These are phyloP conservation scores for Bufo gargarizans DNA, from an alignment of 2,113 vertebrate species.

Conservation along the genomic window DNA sequence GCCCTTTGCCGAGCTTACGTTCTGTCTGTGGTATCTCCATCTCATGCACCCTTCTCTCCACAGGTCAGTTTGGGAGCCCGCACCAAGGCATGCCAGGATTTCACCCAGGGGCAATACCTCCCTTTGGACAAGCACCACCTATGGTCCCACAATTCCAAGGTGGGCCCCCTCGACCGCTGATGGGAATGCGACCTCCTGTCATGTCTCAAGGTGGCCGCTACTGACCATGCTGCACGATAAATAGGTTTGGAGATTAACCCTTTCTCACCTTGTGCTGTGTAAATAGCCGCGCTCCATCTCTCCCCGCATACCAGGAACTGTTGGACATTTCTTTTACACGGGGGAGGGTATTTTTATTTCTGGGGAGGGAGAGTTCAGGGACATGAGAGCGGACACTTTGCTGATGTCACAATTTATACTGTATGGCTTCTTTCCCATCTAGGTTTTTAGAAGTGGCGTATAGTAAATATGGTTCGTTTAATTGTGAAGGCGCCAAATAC, in stretches of 20 bases:
- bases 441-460: conserved; percentile 99
- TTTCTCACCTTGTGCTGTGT: conserved; percentile 92
- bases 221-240: conserved; percentile 85
- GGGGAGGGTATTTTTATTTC: conserved; percentile 73
- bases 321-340: conserved; percentile 88
- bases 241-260: conserved; percentile 99
- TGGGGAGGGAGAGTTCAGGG: conserved; percentile 61
- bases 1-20: too few species aligned
- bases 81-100: conserved; percentile 96
- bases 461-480: conserved; percentile 98
- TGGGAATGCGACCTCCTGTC: conserved; percentile 98
- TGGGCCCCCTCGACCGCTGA: conserved; percentile 90
- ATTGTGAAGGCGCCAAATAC: conserved; percentile 98
- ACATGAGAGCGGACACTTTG: conserved; percentile 83
- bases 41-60: not conserved
- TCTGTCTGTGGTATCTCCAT: too few species aligned
- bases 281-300: conserved; percentile 83
- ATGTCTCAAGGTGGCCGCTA: conserved; percentile 99
- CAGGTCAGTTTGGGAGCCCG: conserved; percentile 94
- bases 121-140: conserved; percentile 93
- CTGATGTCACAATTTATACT: conserved; percentile 91
- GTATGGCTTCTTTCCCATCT: conserved; percentile 96
- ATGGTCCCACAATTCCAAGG: conserved; percentile 96
- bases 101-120: conserved; percentile 93
- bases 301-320: conserved; percentile 84